phyloP scores from a whole-genome alignment of 2,113 vertebrate species.

The Pelodiscus sinensis region DNA sequence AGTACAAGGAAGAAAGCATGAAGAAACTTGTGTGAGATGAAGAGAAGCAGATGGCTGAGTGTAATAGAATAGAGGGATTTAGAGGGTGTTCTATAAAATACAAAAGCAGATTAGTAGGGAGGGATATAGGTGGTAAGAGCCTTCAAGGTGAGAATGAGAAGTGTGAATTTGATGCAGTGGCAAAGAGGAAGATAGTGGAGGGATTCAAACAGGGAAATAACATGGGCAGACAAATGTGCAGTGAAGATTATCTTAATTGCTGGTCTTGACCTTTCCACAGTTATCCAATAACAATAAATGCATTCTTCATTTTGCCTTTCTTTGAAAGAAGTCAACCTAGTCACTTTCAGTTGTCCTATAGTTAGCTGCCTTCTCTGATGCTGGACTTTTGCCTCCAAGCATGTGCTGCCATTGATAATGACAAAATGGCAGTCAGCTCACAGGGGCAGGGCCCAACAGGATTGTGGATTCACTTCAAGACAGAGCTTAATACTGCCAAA shows the following conservation, averaged over 20 bases:
- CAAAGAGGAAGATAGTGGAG: background rate
- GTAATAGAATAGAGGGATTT: background rate
- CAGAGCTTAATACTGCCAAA: too few relatives aligned
- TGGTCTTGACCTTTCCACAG: background rate
- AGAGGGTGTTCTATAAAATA: background rate
- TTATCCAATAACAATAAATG: background rate
- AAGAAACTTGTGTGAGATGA: background rate
- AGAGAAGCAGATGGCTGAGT: background rate
- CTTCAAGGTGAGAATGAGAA: background rate
- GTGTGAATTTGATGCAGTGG: background rate
- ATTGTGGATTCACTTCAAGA: too few relatives aligned
- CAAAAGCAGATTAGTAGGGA: background rate
- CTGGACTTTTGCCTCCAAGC: background rate
- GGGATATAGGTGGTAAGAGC: background rate
- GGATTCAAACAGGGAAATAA: background rate
- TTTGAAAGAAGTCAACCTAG: background rate
- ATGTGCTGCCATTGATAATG: background rate
- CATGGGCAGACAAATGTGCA: background rate
- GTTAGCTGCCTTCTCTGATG: background rate
- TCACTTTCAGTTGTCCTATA: background rate
- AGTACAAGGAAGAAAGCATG: background rate
- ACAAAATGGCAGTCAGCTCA: background rate
- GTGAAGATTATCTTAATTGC: background rate
- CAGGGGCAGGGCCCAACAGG: too few relatives aligned
- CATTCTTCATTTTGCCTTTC: background rate